Conservation (phyloP, 2,888 invertebrate genomes). For the Gastracanthus pulcherrimus region DNA sequence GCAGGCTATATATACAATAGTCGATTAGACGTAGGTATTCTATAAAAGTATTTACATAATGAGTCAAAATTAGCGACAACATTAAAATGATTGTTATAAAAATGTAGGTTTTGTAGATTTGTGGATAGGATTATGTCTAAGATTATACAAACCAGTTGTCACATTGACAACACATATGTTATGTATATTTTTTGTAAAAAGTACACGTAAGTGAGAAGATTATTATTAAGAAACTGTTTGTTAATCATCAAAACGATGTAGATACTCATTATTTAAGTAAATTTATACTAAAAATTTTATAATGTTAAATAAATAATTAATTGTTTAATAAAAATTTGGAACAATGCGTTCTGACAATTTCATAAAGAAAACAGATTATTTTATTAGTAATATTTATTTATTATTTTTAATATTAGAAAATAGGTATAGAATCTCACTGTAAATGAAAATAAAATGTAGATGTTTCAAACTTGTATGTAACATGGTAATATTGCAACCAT, state of each 20-base stretch:
- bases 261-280: neutral
- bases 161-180: slow-evolving; percentile 9
- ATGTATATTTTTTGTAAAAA: neutral
- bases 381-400: neutral
- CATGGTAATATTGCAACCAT: neutral
- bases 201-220: neutral
- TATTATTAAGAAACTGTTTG: neutral
- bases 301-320: neutral
- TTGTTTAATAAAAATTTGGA: neutral
- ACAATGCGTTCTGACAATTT: neutral
- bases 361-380: neutral
- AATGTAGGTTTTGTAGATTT: neutral
- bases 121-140: neutral
- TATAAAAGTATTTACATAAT: too few species aligned
- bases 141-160: slow-evolving; percentile 8
- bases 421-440: too few species aligned
- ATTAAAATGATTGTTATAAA: neutral
- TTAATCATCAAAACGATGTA: neutral
- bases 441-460: too few species aligned
- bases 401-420: neutral
- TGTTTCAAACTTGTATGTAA: neutral
- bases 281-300: neutral
- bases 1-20: too few species aligned
- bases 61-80: too few species aligned
- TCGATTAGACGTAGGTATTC: too few species aligned